A percentile compares a stretch with the other conserved stretches of the same genome.
Conservation (phyloP, 92 coral and sea anemone species). For the Siderastrea radians region DNA sequence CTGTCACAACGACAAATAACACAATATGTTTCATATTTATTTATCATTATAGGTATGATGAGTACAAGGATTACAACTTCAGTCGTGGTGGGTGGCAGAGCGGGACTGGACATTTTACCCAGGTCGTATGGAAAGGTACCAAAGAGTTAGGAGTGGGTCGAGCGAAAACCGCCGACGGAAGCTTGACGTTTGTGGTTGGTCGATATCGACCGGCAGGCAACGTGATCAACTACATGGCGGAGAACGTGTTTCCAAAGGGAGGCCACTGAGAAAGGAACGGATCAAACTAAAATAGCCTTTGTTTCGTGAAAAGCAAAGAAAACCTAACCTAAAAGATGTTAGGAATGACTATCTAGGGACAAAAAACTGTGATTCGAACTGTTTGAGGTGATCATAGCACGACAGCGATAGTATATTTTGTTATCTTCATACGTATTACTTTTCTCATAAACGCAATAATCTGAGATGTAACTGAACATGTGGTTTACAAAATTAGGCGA, state of each 20-base stretch:
- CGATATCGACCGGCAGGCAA: constrained; percentile 96
- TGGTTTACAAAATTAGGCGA: too few species aligned
- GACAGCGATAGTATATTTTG: too few species aligned
- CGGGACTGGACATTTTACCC: constrained; percentile 95
- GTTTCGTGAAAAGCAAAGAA: too few species aligned
- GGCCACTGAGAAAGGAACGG: too few species aligned
- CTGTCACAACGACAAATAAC: neutral
- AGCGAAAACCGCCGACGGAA: constrained; percentile 86
- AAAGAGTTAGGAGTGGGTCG: constrained; percentile 89
- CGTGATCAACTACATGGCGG: constrained; percentile 69
- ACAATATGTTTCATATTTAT: neutral
- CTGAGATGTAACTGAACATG: too few species aligned
- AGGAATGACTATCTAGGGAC: too few species aligned
- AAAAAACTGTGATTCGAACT: too few species aligned
- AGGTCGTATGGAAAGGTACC: constrained; percentile 92
- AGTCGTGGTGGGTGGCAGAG: constrained; percentile 84
- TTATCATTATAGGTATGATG: constrained; percentile 66
- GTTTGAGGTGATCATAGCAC: too few species aligned
- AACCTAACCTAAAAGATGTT: too few species aligned
- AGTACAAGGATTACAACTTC: constrained; percentile 81
- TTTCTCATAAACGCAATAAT: too few species aligned
- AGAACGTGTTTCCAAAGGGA: constrained; percentile 29
- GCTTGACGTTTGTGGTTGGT: constrained; percentile 83
- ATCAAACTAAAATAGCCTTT: too few species aligned
- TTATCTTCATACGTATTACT: too few species aligned